These are phyloP conservation scores for Hippocampus kuda DNA, from an alignment of 2,797 vertebrate genomes.

Conservation along the genomic window DNA sequence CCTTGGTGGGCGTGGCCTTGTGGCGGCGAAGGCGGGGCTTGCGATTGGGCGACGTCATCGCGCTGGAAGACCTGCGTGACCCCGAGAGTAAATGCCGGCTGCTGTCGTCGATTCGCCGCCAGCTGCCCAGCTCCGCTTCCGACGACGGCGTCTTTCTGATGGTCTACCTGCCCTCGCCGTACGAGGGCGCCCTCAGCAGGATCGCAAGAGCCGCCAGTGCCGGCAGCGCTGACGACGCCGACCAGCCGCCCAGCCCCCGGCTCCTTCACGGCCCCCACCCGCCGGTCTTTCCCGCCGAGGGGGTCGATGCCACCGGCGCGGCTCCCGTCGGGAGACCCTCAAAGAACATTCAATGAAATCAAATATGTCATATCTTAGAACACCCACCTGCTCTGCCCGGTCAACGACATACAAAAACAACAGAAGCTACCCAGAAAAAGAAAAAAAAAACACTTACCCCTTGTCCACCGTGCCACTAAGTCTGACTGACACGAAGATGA, in stretches of 20 bases:
- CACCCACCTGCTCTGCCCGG: no score
- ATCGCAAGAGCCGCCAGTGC: constrained; percentile 59
- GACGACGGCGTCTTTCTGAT: constrained; percentile 66
- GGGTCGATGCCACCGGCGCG: no score
- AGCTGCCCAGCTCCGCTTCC: constrained; percentile 33
- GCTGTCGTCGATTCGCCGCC: constrained; percentile 51
- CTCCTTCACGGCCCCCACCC: neutral
- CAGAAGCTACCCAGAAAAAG: no score
- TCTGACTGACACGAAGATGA: no score
- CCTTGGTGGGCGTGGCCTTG: constrained; percentile 14
- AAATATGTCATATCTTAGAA: no score
- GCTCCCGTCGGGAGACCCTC: no score
- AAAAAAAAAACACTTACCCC: no score
- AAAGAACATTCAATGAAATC: no score
- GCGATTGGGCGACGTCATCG: constrained; percentile 54
- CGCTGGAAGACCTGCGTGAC: constrained; percentile 59
- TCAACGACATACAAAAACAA: no score
- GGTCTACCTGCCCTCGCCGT: constrained; percentile 71
- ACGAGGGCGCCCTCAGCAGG: constrained; percentile 77
- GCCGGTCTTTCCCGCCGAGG: no score
- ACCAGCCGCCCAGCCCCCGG: constrained; percentile 45
- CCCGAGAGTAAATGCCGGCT: constrained; percentile 57
- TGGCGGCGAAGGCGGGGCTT: constrained; percentile 28
- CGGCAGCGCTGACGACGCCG: constrained; percentile 55
- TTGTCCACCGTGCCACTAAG: no score